Evolutionary conservation across 2,113 vertebrate genomes (phyloP).

Genomic region (Dicentrarchus labrax): DNA sequence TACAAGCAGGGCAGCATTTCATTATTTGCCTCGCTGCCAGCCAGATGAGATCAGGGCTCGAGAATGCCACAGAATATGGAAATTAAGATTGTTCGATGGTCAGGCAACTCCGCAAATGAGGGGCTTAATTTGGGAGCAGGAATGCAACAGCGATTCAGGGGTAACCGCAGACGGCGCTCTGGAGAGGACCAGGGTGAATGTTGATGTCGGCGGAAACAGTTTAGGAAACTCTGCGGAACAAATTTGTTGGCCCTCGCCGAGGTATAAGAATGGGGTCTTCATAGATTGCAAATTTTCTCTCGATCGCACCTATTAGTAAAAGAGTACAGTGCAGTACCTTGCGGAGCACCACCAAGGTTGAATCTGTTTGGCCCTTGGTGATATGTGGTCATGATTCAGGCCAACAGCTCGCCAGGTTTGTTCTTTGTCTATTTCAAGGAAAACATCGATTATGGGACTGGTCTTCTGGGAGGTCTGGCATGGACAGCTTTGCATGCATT

Average conservation of each 20-base stretch:
- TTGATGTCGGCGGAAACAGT: constrained; percentile 61
- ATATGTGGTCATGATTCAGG: constrained; percentile 52
- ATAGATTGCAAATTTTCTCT: constrained; percentile 47
- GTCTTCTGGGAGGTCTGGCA: constrained; percentile 78
- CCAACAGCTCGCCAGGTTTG: constrained; percentile 56
- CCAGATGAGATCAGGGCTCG: constrained; percentile 72
- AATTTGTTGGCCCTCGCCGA: constrained; percentile 57
- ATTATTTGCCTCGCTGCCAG: constrained; percentile 60
- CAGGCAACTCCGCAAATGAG: constrained; percentile 73
- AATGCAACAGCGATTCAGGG: constrained; percentile 55
- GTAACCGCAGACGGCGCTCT: constrained; percentile 65
- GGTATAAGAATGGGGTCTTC: constrained; percentile 51
- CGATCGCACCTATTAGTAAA: constrained; percentile 22
- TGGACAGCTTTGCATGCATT: constrained; percentile 29
- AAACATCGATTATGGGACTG: constrained; percentile 63
- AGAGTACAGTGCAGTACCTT: constrained; percentile 34
- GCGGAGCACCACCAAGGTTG: constrained; percentile 42
- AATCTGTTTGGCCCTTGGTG: constrained; percentile 50
- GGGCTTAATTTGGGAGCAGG: constrained; percentile 73
- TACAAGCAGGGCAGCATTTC: constrained; percentile 63
- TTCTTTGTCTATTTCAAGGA: constrained; percentile 70
- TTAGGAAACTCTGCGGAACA: constrained; percentile 65
- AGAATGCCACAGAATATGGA: constrained; percentile 76
- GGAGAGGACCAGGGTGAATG: constrained; percentile 33
- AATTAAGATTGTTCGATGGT: constrained; percentile 72